A percentile compares a stretch with the other conserved stretches of the same genome.
Evolutionary conservation across 2,888 invertebrate genomes (phyloP).

Genomic region (Tortrix viridana): DNA sequence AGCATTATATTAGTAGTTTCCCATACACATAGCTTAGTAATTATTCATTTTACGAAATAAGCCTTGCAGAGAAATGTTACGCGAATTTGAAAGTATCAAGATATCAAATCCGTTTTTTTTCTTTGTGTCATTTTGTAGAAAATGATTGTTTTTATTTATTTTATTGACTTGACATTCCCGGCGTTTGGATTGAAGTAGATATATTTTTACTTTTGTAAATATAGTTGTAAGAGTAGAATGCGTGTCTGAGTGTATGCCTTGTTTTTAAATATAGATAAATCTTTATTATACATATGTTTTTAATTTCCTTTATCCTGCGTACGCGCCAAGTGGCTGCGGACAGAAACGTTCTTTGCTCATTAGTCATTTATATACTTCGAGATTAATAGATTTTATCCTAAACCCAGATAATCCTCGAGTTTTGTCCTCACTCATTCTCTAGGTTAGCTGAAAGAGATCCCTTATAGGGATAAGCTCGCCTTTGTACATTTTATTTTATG

Average conservation of each 20-base stretch:
- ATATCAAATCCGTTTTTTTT: no score
- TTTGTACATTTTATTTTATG: no score
- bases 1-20: slow-evolving; percentile 15
- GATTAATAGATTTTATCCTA: no score
- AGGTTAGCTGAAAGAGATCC: no score
- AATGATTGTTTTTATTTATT: slow-evolving; percentile 13
- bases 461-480: no score
- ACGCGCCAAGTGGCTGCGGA: neutral
- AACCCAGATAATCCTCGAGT: no score
- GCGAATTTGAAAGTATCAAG: no score
- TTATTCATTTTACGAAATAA: neutral
- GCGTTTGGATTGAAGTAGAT: slow-evolving; percentile 22
- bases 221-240: slow-evolving; percentile 31
- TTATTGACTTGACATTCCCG: slow-evolving; percentile 34
- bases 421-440: no score
- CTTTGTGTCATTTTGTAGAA: neutral
- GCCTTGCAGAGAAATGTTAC: no score
- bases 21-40: slow-evolving; percentile 31
- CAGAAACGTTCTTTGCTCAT: no score
- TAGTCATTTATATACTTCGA: no score
- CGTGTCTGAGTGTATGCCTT: slow-evolving; percentile 42
- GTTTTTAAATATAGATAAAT: slow-evolving; percentile 50
- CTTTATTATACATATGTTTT: slow-evolving; percentile 41
- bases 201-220: slow-evolving; percentile 35
- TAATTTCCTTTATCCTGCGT: slow-evolving; percentile 13